These are phyloP conservation scores for Brachyopa scutellaris DNA, from an alignment of 2,888 invertebrate genomes.

Conservation along the genomic window DNA sequence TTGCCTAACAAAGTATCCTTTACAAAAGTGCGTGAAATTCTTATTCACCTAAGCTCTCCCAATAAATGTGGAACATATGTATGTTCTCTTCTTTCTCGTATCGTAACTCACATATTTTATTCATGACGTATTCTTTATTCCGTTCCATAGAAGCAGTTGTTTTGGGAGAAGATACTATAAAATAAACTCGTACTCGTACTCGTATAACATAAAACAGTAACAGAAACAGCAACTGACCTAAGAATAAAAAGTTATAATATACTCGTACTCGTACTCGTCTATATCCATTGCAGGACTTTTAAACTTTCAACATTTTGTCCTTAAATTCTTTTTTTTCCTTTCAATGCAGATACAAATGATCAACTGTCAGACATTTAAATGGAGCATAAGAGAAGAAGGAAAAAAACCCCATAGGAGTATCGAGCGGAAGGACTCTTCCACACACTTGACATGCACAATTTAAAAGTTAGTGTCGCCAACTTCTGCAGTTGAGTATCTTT, in stretches of 20 bases:
- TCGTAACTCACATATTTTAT: slow-evolving; percentile 5
- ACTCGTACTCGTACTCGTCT: neutral
- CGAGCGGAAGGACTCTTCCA: slow-evolving; percentile 9
- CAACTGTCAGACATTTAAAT: slow-evolving; percentile 5
- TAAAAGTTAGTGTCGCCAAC: slow-evolving; percentile 2
- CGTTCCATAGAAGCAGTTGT: neutral
- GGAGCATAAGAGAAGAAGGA: slow-evolving; percentile 1
- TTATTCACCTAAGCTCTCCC: no score
- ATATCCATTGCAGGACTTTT: neutral
- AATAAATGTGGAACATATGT: no score
- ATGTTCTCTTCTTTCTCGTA: neutral
- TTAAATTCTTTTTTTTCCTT: slow-evolving; percentile 3
- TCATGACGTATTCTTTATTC: no score
- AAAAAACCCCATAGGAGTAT: neutral
- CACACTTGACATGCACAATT: slow-evolving; percentile 16
- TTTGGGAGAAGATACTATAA: slow-evolving; percentile 14
- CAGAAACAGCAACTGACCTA: slow-evolving; percentile 5
- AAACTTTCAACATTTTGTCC: neutral
- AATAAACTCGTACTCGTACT: no score
- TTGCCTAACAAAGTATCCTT: neutral
- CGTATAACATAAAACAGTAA: neutral
- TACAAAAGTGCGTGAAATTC: slow-evolving; percentile 3
- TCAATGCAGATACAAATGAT: slow-evolving; percentile 15
- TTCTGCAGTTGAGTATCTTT: neutral
- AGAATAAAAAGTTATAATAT: slow-evolving; percentile 5